Evolutionary conservation across 1,140 invertebrate species (phyloP).

Genomic region (Muscidifurax raptorellus): DNA sequence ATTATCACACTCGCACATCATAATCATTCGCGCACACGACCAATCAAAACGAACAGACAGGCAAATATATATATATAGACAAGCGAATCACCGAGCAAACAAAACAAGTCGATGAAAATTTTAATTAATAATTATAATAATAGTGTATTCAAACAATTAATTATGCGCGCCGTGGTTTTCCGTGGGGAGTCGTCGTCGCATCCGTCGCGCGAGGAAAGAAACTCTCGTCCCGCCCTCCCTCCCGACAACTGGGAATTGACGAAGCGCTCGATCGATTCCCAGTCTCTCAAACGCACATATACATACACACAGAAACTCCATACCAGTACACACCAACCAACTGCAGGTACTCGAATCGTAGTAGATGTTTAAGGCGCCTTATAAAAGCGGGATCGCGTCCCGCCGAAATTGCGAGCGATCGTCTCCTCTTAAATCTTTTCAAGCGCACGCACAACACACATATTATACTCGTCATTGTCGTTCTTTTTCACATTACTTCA

Average conservation of each 20-base stretch:
- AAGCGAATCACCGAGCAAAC: not conserved
- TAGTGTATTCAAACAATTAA: not conserved
- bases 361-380: conserved; percentile 43
- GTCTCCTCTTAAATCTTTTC: not conserved
- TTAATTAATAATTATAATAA: conserved; percentile 14
- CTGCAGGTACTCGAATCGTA: not conserved
- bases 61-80: no score
- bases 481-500: not conserved
- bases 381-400: conserved; percentile 4
- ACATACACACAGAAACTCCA: not conserved
- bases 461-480: not conserved
- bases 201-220: not conserved
- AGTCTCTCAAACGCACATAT: not conserved
- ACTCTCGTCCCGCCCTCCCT: not conserved
- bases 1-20: not conserved
- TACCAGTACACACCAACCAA: not conserved
- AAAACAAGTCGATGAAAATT: not conserved
- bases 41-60: no score
- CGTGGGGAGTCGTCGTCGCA: no score
- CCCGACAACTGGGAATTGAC: not conserved
- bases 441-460: not conserved
- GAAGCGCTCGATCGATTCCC: not conserved
- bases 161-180: not conserved
- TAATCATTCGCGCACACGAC: not conserved
- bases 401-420: conserved; percentile 44